Percentiles rank a stretch among this genome's conserved stretches.
phyloP scores from a whole-genome alignment of 2,888 invertebrate genomes.

The Limenitis camilla region DNA sequence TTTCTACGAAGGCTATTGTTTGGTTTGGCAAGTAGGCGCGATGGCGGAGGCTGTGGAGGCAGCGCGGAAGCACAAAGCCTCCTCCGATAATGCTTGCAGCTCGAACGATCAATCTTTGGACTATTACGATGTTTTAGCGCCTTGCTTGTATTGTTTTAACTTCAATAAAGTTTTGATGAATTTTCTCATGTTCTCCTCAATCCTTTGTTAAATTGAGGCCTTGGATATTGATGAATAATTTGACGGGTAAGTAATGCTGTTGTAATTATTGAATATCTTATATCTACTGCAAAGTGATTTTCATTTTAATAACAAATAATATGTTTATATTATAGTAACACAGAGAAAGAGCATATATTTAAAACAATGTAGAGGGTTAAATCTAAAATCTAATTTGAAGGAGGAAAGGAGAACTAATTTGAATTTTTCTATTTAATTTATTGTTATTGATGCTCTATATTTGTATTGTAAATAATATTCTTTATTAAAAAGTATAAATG shows the following conservation, averaged over 20 bases:
- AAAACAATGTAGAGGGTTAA: too few species aligned
- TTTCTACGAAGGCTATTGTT: constrained; percentile 45
- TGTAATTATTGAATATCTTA: constrained; percentile 50
- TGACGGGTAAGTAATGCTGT: constrained; percentile 49
- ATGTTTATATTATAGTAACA: not conserved
- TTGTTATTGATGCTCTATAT: too few species aligned
- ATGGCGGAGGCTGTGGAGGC: constrained; percentile 26
- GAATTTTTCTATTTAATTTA: too few species aligned
- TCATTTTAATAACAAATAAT: constrained; percentile 1
- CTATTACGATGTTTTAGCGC: constrained; percentile 72
- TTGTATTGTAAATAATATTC: too few species aligned
- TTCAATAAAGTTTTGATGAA: constrained; percentile 74
- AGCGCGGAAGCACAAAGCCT: constrained; percentile 43
- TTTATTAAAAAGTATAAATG: too few species aligned
- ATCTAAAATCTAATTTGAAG: too few species aligned
- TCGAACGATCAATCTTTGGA: constrained; percentile 67
- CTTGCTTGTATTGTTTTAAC: constrained; percentile 72
- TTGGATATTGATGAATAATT: constrained; percentile 68
- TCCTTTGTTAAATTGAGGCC: constrained; percentile 63
- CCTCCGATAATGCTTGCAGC: constrained; percentile 55
- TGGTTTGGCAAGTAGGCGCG: constrained; percentile 36
- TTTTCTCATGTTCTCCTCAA: constrained; percentile 59
- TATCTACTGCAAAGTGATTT: constrained; percentile 22
- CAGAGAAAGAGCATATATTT: too few species aligned
- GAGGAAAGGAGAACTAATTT: too few species aligned